Base-by-base conservation (phyloP, 2,797 vertebrate species). In the Mus minutoides region DNA sequence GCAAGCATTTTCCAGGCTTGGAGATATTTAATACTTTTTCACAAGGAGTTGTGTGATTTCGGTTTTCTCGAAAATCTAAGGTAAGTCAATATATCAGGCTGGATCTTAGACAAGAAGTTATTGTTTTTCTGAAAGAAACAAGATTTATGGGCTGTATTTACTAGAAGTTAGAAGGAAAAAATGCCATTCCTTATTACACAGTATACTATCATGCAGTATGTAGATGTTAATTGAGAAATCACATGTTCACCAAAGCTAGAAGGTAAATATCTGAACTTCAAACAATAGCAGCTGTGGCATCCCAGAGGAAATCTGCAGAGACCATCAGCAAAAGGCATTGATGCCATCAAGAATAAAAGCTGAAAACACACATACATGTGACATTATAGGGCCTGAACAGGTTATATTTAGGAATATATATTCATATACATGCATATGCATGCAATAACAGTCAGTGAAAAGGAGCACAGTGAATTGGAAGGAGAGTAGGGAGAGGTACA, bases 241-340 rank as follows among this genome's bases (percentile, higher is more conserved):
- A 86, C 10, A 58, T 14, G 49, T 62, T 89, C 75, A 75, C 80
- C 56, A 89, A 95, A 96, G 84, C 43, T 49, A 83, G 88, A 80
- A 34, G 13, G 79, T 80, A 92, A 85, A 95, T 37, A 60, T 86
- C 67, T 92, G 73, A 94, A 75, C 56, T 94, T 95, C 21, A 22
- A 8, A 82, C 21, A 64, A 71, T 88, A 80, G 69, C 88, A 77
- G 49, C 79, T 56, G 6, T 54, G 91, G 71, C 64, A 6, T 40
- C 49, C 88, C 9, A 91, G n/a, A 95, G 52, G 78, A 83, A 93
- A 52, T 73, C 16, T 37, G 37, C 69, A 94, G 90, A 78, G 62
- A 89, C 17, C 71, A 71, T 46, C 58, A 64, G 26, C 84, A 93
- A n/a, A 34, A 83, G 4, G 2, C 52, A 95, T 62, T 69, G 67